A percentile compares a stretch with the other conserved stretches of the same genome.
Conservation (phyloP, 2,797 vertebrate genomes). For the Meda fulgida region DNA sequence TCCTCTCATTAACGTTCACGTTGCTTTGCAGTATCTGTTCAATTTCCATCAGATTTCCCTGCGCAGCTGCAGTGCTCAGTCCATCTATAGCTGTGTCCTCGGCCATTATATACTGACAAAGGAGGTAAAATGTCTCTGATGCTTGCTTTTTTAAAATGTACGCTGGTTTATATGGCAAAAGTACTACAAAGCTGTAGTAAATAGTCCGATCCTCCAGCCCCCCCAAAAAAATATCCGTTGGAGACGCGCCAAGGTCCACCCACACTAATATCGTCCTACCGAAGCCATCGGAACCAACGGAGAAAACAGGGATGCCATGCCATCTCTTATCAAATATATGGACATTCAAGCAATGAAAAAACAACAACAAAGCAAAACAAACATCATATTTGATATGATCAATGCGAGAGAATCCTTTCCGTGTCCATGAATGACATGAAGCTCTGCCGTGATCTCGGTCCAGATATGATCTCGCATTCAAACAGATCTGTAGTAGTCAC, state of each 20-base stretch:
- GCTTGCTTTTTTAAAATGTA: conserved; percentile 26
- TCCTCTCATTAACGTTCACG: conserved; percentile 87
- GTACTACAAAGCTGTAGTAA: conserved; percentile 64
- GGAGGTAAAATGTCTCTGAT: conserved; percentile 36
- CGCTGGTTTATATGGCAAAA: conserved; percentile 38
- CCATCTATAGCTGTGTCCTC: conserved; percentile 77
- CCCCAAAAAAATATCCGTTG: conserved; percentile 54
- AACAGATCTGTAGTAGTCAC: conserved; percentile 6
- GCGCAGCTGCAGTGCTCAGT: conserved; percentile 89
- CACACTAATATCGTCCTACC: conserved; percentile 64
- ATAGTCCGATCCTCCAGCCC: conserved; percentile 60
- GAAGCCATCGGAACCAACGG: conserved; percentile 60
- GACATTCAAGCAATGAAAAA: background rate
- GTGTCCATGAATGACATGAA: conserved; percentile 8
- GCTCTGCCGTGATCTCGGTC: background rate
- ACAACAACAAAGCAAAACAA: background rate
- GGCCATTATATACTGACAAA: conserved; percentile 82
- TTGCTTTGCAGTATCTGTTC: conserved; percentile 82
- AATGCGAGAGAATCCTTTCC: conserved; percentile 19
- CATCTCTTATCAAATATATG: conserved; percentile 54
- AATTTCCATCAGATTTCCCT: conserved; percentile 82
- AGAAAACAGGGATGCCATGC: conserved; percentile 65
- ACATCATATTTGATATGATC: conserved; percentile 18
- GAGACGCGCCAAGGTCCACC: conserved; percentile 64
- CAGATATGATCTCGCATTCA: conserved; percentile 22